Evolutionary conservation across 2,797 vertebrate species (phyloP), one percentile per base, ranked within the genome.

Genomic region (Pampus argenteus): DNA sequence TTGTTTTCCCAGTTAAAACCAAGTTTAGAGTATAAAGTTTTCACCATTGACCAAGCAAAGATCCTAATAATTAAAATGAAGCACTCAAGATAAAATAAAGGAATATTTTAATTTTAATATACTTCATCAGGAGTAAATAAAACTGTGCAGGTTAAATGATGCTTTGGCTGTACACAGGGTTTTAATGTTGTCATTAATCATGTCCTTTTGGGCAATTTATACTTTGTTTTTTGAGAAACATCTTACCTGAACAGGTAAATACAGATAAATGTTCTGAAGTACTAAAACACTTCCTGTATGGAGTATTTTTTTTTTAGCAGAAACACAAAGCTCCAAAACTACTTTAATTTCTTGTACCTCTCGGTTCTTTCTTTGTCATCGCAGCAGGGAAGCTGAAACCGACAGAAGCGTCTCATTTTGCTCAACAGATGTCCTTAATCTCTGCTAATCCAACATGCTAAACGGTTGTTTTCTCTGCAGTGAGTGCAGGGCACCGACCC

Each of bases 361-460:
- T 45, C 9, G 36, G 25, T 40, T 49, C 17, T 22, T 29, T 51
- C 31, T 78, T 50, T 66, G 64, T 62, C 26, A 9, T 58, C 52
- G 36, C 70, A 67, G 63, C 66, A 34, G 52, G 62, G 57, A 36
- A 61, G 47, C 64, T 48, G 58, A 75, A 66, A 71, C 64, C 55
- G 29, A 40, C 29, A 66, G 55, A 57, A 72, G 51, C 59, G 3
- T 60, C 71, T 66, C 63, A 55, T 79, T 78, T 64, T 51, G 71
- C 81, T 82, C 82, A 86, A 71, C 89, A 90, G 86, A 88, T 84
- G 87, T 81, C 84, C 34, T 52, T 86, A 83, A 79, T 89, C 89
- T 76, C 15, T 5, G 54, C 75, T 90, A 84, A 91, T 90, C 85
- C 86, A 73, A 83, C 83, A 69, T 75, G 86, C 84, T 90, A 90